Evolutionary conservation across 2,888 invertebrate genomes (phyloP).

Genomic region (Ypsolopha sequella): DNA sequence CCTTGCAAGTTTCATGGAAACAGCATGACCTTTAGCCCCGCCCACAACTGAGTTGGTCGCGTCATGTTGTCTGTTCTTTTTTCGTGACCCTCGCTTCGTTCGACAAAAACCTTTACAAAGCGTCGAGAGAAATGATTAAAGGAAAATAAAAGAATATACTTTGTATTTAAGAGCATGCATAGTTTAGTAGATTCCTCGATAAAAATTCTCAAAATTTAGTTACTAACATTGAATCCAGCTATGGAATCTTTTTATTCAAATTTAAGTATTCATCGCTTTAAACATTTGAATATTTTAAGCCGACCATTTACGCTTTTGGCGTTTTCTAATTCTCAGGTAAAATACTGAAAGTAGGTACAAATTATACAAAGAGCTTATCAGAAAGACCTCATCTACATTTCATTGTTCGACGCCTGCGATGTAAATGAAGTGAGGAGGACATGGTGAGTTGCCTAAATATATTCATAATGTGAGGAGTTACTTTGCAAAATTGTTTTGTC

Average conservation of each 20-base stretch:
- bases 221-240: not conserved
- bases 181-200: not conserved
- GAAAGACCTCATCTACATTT: conserved; percentile 52
- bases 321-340: conserved; percentile 35
- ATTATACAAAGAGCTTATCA: conserved; percentile 40
- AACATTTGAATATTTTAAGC: conserved; percentile 15
- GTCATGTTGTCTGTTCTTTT: too few species aligned
- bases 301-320: conserved; percentile 22
- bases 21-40: too few species aligned
- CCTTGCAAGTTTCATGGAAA: too few species aligned
- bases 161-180: too few species aligned
- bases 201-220: not conserved
- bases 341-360: conserved; percentile 23
- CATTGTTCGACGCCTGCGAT: conserved; percentile 37
- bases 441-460: conserved; percentile 38
- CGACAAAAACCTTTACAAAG: not conserved
- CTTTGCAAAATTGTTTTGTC: conserved; percentile 20
- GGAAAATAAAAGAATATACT: too few species aligned
- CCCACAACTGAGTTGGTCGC: too few species aligned
- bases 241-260: not conserved
- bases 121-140: not conserved
- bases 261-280: conserved; percentile 2
- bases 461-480: conserved; percentile 45
- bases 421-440: conserved; percentile 38
- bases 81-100: too few species aligned